These are phyloP conservation scores for Venusia cambrica DNA, from an alignment of 2,888 invertebrate species.

Conservation along the genomic window DNA sequence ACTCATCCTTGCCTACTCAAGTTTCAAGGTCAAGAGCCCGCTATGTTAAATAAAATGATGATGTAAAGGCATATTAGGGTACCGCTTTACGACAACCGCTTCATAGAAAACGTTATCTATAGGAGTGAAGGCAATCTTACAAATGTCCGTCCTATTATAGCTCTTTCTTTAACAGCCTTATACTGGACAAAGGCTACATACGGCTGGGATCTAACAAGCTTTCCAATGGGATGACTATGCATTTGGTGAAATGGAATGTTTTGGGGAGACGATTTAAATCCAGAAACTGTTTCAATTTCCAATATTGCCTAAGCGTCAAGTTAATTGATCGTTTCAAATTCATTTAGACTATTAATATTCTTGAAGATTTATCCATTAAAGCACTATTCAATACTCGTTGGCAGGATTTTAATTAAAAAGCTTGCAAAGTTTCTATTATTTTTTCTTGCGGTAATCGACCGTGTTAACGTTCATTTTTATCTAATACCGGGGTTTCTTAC, in stretches of 20 bases:
- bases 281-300: constrained; percentile 26
- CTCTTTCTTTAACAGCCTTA: constrained; percentile 49
- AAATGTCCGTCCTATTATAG: constrained; percentile 51
- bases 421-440: constrained; percentile 42
- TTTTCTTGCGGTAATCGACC: constrained; percentile 35
- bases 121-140: constrained; percentile 54
- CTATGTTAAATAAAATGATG: no score
- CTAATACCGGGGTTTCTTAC: no score
- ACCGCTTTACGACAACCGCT: no score
- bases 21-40: no score
- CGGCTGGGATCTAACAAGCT: constrained; percentile 37
- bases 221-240: constrained; percentile 30
- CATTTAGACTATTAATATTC: constrained; percentile 31
- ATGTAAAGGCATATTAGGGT: no score
- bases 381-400: constrained; percentile 34
- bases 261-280: constrained; percentile 28
- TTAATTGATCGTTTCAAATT: constrained; percentile 31
- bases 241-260: no score
- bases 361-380: constrained; percentile 34
- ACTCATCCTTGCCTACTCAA: no score
- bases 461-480: constrained; percentile 10
- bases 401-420: constrained; percentile 40
- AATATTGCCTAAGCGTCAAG: constrained; percentile 21
- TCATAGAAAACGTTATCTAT: no score
- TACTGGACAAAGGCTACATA: constrained; percentile 42